Conservation (phyloP, 2,888 invertebrate species). For the Erebia ligea region DNA sequence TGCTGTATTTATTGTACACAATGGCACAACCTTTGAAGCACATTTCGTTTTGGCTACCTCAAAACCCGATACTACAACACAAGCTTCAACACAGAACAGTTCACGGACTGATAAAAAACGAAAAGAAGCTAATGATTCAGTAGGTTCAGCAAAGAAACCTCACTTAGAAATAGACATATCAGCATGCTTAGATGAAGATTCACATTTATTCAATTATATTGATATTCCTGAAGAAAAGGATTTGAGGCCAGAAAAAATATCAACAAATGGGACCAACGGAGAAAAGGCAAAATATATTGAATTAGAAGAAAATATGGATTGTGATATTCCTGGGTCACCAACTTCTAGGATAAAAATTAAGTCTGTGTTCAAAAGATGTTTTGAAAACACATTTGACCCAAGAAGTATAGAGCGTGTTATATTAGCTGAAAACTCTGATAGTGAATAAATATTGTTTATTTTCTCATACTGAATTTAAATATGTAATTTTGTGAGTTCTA, state of each 20-base stretch:
- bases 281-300: conserved; percentile 45
- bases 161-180: conserved; percentile 67
- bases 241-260: conserved; percentile 31
- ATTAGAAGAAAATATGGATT: conserved; percentile 53
- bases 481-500: conserved; percentile 11
- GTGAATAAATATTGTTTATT: conserved; percentile 60
- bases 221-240: conserved; percentile 64
- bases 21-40: conserved; percentile 89
- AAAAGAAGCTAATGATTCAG: conserved; percentile 48
- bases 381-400: conserved; percentile 88
- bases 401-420: conserved; percentile 83
- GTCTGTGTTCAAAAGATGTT: conserved; percentile 88
- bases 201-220: conserved; percentile 76
- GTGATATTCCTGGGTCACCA: conserved; percentile 85
- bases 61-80: conserved; percentile 80
- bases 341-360: conserved; percentile 83
- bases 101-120: conserved; percentile 59
- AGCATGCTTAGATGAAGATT: conserved; percentile 75
- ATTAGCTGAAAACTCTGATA: conserved; percentile 89
- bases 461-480: not conserved
- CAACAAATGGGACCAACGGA: conserved; percentile 45
- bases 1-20: conserved; percentile 88
- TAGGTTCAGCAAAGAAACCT: conserved; percentile 62
- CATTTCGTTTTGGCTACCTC: conserved; percentile 92
- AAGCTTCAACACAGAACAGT: conserved; percentile 69